phyloP scores from a whole-genome alignment of 92 coral and sea anemone species.

The Pocillopora grandis region DNA sequence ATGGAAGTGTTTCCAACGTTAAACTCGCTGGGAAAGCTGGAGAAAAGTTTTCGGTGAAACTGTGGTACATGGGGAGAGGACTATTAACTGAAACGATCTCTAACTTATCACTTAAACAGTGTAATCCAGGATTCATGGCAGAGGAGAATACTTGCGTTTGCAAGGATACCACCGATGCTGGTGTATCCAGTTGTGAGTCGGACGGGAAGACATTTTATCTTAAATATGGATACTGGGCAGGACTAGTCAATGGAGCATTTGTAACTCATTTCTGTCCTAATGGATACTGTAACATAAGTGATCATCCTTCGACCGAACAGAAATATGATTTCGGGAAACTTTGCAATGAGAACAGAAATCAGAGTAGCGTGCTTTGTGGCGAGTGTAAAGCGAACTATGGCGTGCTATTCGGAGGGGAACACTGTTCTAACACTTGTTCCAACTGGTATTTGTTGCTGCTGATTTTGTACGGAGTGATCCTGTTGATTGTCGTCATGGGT shows the following conservation, averaged over 20 bases:
- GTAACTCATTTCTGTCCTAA: constrained; percentile 79
- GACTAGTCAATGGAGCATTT: constrained; percentile 61
- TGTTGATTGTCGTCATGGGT: constrained; percentile 52
- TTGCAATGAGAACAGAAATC: constrained; percentile 69
- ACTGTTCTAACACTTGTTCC: constrained; percentile 54
- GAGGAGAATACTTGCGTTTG: constrained; percentile 64
- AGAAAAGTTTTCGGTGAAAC: constrained; percentile 58
- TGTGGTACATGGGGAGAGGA: constrained; percentile 69
- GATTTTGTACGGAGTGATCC: constrained; percentile 42
- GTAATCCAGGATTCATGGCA: constrained; percentile 80
- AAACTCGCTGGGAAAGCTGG: constrained; percentile 58
- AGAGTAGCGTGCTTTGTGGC: constrained; percentile 75
- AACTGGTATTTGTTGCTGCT: constrained; percentile 59
- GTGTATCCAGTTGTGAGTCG: constrained; percentile 72
- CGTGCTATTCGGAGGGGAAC: constrained; percentile 70
- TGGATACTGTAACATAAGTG: constrained; percentile 65
- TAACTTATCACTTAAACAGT: constrained; percentile 48
- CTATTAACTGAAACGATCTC: constrained; percentile 52
- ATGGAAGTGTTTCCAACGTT: constrained; percentile 42
- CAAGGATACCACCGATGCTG: constrained; percentile 49
- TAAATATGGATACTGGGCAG: constrained; percentile 90
- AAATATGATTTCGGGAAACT: constrained; percentile 36
- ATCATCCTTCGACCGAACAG: constrained; percentile 22
- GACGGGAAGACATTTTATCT: constrained; percentile 70
- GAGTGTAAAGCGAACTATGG: constrained; percentile 55